Percentiles rank a stretch among this genome's conserved stretches.
Evolutionary conservation across 2,113 vertebrate genomes (phyloP).

Genomic region (Microcebus ravelobensis): DNA sequence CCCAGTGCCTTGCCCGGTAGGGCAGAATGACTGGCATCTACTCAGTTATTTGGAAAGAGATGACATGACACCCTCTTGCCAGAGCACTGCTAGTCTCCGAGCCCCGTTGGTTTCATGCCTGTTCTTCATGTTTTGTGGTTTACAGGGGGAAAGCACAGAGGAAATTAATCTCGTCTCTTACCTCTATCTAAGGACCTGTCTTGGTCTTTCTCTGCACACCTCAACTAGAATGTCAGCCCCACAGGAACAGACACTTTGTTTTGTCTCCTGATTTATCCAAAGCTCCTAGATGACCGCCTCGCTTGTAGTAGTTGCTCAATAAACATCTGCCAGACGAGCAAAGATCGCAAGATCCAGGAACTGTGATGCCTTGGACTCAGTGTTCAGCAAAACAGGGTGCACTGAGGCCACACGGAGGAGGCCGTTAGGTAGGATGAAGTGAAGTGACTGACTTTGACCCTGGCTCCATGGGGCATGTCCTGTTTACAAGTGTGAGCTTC

Average conservation of each 20-base stretch:
- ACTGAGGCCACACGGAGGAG: background rate
- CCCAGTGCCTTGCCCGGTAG: background rate
- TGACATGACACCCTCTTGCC: background rate
- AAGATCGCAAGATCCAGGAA: background rate
- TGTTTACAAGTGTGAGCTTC: background rate
- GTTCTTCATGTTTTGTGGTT: background rate
- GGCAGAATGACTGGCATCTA: background rate
- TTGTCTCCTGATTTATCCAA: background rate
- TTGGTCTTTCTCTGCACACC: background rate
- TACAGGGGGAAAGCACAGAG: background rate
- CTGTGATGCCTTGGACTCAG: fast-evolving
- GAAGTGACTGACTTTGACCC: background rate
- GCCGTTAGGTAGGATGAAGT: fast-evolving
- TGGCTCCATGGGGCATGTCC: background rate
- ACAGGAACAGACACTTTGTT: background rate
- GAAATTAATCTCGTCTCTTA: background rate
- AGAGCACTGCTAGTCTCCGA: background rate
- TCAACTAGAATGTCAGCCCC: background rate
- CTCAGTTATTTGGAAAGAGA: background rate
- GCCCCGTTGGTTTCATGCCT: background rate
- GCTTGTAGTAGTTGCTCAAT: background rate
- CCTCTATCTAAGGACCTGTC: background rate
- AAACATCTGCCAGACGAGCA: background rate
- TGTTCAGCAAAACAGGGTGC: fast-evolving
- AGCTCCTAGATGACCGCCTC: background rate